Base-by-base conservation (phyloP, 1,140 invertebrate species). In the Plodia interpunctella region DNA sequence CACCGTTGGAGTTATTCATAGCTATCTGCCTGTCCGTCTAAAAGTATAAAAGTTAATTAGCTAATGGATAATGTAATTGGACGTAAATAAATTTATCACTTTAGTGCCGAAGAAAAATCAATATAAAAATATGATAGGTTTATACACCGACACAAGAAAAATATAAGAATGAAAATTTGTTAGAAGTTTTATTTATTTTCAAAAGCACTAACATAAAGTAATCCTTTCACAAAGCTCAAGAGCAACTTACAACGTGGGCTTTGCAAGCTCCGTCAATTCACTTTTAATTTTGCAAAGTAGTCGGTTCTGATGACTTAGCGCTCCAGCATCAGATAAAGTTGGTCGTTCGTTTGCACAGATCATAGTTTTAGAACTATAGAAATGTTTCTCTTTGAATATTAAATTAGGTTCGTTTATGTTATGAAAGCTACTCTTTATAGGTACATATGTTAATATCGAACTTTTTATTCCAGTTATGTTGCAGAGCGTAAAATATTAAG, bases 271-370 rank as follows among this genome's bases (percentile, higher is more conserved):
- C 13, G 38, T 44, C 38, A 44, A 44, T 44, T 44, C 13, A 44
- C 13, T 44, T 44, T 44, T 44, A 44, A 44, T 44, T 44, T 17
- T 15, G 38, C 15, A 44, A 44, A 44, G 38, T 44, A 44, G 38
- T 44, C 15, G 1, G 32, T 15, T 15, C 30, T 44, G 38, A 44
- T 44, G 38, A 44, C 38, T 44, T n/a, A 44, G 38, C 38, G 13
- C 15, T n/a, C 38, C n/a, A 9, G 11, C 30, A 28, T 28, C 35
- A 2, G 38, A 5, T 15, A 1, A 44, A 44, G 38, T 44, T 44
- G 38, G 32, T 10, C 3, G 13, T 44, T 17, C 5, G 38, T 44
- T 15, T n/a, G 38, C 10, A 10, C 38, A 5, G 38, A 17, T 17
- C 13, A 44, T 44, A 32, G 38, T 44, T 44, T 44, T 44, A 15